phyloP scores from a whole-genome alignment of 2,888 invertebrate species.

The Lottia gigantea region DNA sequence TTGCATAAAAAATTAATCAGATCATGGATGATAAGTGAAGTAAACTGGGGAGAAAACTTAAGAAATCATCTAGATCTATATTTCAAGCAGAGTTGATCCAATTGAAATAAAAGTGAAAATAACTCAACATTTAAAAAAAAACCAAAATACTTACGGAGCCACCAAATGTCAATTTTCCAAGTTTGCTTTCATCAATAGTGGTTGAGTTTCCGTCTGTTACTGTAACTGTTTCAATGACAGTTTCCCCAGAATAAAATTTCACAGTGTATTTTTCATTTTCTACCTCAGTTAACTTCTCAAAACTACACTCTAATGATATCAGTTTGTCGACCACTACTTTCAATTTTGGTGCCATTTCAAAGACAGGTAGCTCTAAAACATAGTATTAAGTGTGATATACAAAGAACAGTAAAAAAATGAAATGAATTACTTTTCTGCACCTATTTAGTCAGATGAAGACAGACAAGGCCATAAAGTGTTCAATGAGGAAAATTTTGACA shows the following conservation, averaged over 20 bases:
- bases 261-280: conserved; percentile 33
- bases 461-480: too few relatives aligned
- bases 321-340: conserved; percentile 19
- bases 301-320: conserved; percentile 31
- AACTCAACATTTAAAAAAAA: too few relatives aligned
- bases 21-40: too few relatives aligned
- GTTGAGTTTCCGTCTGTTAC: conserved; percentile 23
- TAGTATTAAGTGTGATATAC: neutral
- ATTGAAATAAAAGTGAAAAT: too few relatives aligned
- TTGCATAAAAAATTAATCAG: too few relatives aligned
- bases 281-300: conserved; percentile 24
- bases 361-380: conserved; percentile 34
- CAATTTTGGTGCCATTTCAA: conserved; percentile 34
- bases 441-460: too few relatives aligned
- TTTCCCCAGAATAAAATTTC: conserved; percentile 33
- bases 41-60: too few relatives aligned
- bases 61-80: too few relatives aligned
- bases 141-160: conserved; percentile 30
- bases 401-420: too few relatives aligned
- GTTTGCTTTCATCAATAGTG: conserved; percentile 22
- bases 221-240: conserved; percentile 1
- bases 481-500: too few relatives aligned
- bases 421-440: too few relatives aligned
- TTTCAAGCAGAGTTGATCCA: too few relatives aligned
- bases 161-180: conserved; percentile 28